These are phyloP conservation scores for Gobionotothen gibberifrons DNA, from an alignment of 2,797 vertebrate genomes.

Conservation along the genomic window DNA sequence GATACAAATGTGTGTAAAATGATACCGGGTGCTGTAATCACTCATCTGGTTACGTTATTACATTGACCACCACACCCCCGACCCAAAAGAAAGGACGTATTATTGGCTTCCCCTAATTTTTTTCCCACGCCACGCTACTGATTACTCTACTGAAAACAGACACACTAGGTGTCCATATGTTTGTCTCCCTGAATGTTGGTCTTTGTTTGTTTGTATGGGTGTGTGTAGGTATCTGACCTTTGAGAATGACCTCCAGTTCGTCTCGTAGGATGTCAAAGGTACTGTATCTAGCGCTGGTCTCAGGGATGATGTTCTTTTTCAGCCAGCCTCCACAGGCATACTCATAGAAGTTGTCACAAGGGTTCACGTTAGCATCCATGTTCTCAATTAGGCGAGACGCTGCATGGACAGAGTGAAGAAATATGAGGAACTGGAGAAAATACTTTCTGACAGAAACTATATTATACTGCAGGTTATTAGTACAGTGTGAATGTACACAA, in stretches of 20 bases:
- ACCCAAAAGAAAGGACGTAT: too few species aligned
- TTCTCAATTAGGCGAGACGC: conserved; percentile 94
- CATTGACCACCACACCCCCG: too few species aligned
- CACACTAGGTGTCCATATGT: background rate
- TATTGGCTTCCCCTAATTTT: too few species aligned
- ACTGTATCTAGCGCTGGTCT: conserved; percentile 94
- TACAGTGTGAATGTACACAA: background rate
- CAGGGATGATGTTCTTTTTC: conserved; percentile 94
- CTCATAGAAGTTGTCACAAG: conserved; percentile 94
- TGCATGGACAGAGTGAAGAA: conserved; percentile 63
- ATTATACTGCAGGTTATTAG: background rate
- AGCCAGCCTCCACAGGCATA: conserved; percentile 96
- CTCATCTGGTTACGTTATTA: too few species aligned
- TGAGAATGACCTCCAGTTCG: conserved; percentile 92
- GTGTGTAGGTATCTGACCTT: conserved; percentile 84
- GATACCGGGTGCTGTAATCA: too few species aligned
- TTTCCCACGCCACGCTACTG: too few species aligned
- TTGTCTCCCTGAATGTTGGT: background rate
- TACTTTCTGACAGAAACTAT: background rate
- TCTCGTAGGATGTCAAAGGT: conserved; percentile 96
- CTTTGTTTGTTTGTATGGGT: background rate
- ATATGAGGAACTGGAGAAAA: background rate
- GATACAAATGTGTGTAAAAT: too few species aligned
- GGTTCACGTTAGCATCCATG: conserved; percentile 89
- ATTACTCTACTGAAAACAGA: conserved; percentile 6